Conservation (phyloP, 2,888 invertebrate species). For the Lissonota sp. region DNA sequence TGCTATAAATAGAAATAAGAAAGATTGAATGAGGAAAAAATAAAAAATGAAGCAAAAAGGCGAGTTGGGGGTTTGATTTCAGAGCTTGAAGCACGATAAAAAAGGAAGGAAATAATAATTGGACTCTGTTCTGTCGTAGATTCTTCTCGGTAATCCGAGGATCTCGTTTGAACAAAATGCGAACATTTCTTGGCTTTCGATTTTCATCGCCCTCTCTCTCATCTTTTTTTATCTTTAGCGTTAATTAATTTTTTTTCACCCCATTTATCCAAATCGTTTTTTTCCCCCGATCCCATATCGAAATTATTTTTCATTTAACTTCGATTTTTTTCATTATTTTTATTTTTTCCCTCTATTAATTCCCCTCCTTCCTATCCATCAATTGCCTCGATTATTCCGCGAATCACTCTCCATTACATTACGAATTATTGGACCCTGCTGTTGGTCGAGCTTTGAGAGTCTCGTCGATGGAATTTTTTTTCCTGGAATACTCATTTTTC, state of each 20-base stretch:
- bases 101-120: constrained; percentile 5
- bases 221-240: constrained; percentile 22
- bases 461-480: too few species aligned
- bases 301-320: constrained; percentile 24
- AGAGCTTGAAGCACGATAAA: constrained; percentile 16
- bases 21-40: constrained; percentile 5
- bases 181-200: constrained; percentile 7
- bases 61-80: constrained; percentile 14
- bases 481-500: constrained; percentile 31
- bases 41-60: constrained; percentile 8
- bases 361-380: too few species aligned
- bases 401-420: too few species aligned
- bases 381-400: too few species aligned
- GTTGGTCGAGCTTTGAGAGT: too few species aligned
- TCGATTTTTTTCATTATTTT: constrained; percentile 14
- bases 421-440: too few species aligned
- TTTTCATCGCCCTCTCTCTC: neutral
- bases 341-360: too few species aligned
- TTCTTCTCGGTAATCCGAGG: constrained; percentile 37
- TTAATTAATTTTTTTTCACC: constrained; percentile 1
- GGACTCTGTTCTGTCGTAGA: constrained; percentile 5
- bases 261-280: neutral
- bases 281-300: constrained; percentile 3
- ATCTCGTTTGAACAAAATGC: constrained; percentile 26
- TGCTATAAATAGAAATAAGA: neutral